Conservation (phyloP, 1,140 invertebrate species). For the Drosophila bocqueti region DNA sequence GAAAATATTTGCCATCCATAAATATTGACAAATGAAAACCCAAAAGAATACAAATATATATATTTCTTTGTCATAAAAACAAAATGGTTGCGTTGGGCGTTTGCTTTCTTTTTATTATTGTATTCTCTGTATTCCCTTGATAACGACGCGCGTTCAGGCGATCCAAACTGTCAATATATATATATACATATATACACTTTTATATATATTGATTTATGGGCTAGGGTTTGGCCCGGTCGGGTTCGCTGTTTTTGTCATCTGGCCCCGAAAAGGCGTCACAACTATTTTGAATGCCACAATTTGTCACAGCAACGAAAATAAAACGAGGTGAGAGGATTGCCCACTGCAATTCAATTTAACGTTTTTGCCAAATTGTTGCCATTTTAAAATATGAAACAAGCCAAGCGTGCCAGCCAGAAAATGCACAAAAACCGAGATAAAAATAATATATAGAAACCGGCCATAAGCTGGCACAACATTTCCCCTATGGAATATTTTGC, state of each 20-base stretch:
- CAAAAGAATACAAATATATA: constrained; percentile 26
- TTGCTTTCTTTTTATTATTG: background rate
- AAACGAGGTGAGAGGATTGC: constrained; percentile 20
- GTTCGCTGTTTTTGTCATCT: constrained; percentile 36
- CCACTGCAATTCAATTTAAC: constrained; percentile 48
- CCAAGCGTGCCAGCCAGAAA: constrained; percentile 11
- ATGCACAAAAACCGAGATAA: constrained; percentile 34
- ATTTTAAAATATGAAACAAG: constrained; percentile 58
- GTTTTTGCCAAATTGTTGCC: constrained; percentile 66
- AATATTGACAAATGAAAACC: constrained; percentile 48
- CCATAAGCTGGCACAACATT: constrained; percentile 38
- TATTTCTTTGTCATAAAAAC: constrained; percentile 43
- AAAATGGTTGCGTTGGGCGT: constrained; percentile 26
- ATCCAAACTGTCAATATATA: constrained; percentile 69
- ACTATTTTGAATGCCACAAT: constrained; percentile 55
- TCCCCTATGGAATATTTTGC: constrained; percentile 52
- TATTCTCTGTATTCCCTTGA: constrained; percentile 12
- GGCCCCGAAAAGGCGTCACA: constrained; percentile 25
- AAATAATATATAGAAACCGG: constrained; percentile 13
- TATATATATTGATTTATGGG: constrained; percentile 72
- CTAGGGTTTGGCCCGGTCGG: background rate
- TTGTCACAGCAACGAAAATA: constrained; percentile 19
- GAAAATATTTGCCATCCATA: constrained; percentile 43
- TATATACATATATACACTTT: constrained; percentile 28
- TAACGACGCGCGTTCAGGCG: constrained; percentile 33